phyloP scores from a whole-genome alignment of 2,888 invertebrate species.

The Emmelina monodactyla region DNA sequence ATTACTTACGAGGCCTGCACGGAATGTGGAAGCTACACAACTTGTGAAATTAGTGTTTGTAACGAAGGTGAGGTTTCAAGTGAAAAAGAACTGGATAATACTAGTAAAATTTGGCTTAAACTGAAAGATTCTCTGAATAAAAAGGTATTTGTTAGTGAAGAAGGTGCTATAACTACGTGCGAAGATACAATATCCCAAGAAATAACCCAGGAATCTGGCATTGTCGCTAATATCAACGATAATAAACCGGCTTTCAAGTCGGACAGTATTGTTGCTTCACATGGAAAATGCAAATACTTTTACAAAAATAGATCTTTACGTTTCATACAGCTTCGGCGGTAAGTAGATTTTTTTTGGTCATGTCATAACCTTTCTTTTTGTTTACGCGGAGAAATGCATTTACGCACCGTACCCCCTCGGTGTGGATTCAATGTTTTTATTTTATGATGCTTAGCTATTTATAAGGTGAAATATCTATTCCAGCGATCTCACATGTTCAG shows the following conservation, averaged over 20 bases:
- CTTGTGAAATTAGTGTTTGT: conserved; percentile 28
- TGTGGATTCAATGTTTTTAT: too few species aligned
- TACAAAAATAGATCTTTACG: conserved; percentile 32
- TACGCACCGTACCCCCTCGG: too few species aligned
- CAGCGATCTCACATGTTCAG: conserved; percentile 44
- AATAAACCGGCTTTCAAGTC: background rate
- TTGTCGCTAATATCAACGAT: background rate
- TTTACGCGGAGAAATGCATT: too few species aligned
- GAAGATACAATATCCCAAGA: conserved; percentile 25
- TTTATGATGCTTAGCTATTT: too few species aligned
- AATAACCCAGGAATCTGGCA: too few species aligned
- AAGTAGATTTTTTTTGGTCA: too few species aligned
- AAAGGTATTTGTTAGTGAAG: conserved; percentile 35
- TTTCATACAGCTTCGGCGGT: conserved; percentile 46
- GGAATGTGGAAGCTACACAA: conserved; percentile 33
- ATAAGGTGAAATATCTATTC: background rate
- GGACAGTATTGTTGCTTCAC: conserved; percentile 16
- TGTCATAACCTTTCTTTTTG: too few species aligned
- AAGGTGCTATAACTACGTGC: conserved; percentile 32
- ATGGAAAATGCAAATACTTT: conserved; percentile 36
- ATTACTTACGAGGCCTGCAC: conserved; percentile 37
- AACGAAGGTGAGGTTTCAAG: conserved; percentile 15
- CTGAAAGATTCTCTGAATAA: conserved; percentile 46
- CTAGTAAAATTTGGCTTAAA: conserved; percentile 34
- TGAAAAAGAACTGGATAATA: too few species aligned